Percentiles rank a stretch among this genome's conserved stretches.
phyloP scores from a whole-genome alignment of 1,140 invertebrate species.

The Papilio polyxenes region DNA sequence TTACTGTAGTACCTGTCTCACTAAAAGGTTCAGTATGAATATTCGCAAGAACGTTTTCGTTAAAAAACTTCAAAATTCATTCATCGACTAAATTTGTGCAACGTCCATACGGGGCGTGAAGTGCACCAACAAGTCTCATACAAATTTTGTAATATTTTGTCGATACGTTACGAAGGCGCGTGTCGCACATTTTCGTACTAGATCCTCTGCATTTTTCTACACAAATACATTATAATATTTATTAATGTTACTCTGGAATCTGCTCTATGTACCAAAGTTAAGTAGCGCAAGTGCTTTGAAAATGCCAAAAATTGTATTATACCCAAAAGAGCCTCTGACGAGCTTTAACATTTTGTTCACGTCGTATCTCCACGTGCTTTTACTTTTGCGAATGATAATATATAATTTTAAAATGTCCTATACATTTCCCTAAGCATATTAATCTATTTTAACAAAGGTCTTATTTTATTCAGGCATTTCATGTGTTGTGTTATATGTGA shows the following conservation, averaged over 20 bases:
- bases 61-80: no score
- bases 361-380: background rate
- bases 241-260: background rate
- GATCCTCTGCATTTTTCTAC: no score
- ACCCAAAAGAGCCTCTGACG: background rate
- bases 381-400: constrained; percentile 1
- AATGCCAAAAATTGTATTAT: constrained; percentile 9
- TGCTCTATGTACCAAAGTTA: background rate
- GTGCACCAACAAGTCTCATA: no score
- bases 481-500: background rate
- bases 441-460: background rate
- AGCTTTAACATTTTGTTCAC: background rate
- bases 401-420: background rate
- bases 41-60: no score
- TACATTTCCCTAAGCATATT: no score
- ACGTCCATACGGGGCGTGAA: no score
- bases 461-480: background rate
- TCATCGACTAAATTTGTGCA: no score
- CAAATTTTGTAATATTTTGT: no score
- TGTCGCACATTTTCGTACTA: no score
- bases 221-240: background rate
- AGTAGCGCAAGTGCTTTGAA: constrained; percentile 1
- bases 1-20: no score
- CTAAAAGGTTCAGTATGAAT: no score
- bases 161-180: no score